Conservation (phyloP, 2,797 vertebrate species). For the Sparidentex hasta region DNA sequence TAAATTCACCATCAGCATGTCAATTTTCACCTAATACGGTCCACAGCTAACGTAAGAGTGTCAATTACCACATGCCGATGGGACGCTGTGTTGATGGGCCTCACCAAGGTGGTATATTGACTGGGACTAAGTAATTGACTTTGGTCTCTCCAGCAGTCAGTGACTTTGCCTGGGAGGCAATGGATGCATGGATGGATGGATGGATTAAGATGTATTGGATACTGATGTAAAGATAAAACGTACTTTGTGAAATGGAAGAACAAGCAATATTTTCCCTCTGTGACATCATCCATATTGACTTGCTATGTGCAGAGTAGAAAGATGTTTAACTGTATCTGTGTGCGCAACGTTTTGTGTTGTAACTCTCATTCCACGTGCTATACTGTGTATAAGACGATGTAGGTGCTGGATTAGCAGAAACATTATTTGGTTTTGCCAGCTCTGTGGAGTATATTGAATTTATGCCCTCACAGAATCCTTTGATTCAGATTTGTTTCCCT, state of each 20-base stretch:
- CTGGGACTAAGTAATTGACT: constrained; percentile 63
- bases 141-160: constrained; percentile 42
- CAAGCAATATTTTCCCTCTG: constrained; percentile 8
- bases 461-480: constrained; percentile 4
- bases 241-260: constrained; percentile 17
- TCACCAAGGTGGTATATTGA: constrained; percentile 61
- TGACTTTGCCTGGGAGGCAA: constrained; percentile 35
- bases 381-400: constrained; percentile 5
- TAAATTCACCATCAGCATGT: neutral
- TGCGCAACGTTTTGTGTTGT: neutral
- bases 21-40: constrained; percentile 11
- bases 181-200: constrained; percentile 38
- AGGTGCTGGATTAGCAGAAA: constrained; percentile 5
- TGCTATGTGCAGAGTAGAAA: neutral
- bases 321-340: neutral
- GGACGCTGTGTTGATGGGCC: constrained; percentile 42
- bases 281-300: constrained; percentile 25
- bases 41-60: constrained; percentile 29
- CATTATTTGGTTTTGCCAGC: constrained; percentile 11
- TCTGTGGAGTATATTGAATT: neutral
- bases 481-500: constrained; percentile 11
- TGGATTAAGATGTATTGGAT: constrained; percentile 39
- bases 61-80: constrained; percentile 41
- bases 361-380: neutral
- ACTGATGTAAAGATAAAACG: constrained; percentile 30